Evolutionary conservation across 2,797 vertebrate genomes (phyloP), one percentile per base, ranked within the genome.

Genomic region (Ciconia nigra): DNA sequence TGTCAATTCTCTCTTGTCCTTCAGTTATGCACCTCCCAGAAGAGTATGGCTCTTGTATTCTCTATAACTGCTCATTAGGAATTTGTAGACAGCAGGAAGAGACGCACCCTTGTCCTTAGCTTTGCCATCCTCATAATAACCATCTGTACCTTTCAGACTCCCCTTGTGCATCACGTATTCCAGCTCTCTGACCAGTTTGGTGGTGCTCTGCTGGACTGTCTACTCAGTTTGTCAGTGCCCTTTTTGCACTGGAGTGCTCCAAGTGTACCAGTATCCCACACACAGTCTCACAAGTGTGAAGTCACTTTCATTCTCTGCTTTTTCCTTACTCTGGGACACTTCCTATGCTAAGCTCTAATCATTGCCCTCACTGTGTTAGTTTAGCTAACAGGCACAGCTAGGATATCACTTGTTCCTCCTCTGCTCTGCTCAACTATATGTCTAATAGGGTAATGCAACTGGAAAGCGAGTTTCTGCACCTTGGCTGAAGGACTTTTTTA

Each of bases 51-150:
- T 69, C 41, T 33, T 77, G 16, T 58, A 26, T 72, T 72, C 18
- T 26, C 9, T 59, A 1, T 35, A 81, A 37, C 2, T 16, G 10
- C 15, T 66, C 8, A 15, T 37, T 21, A 58, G 33, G 22, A 79
- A 66, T 8, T 7, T 70, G 16, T 28, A 42, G 26, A 10, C 13
- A 51, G 9, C 18, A 59, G 46, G 31, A 26, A 29, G 20, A 42
- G 8, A 16, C 9, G 15, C 3, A 3, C 0, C 2, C 1, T 17
- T 12, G 17, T 46, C 29, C 28, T 39, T 59, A 71, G 12, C 4
- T 37, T 35, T 79, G 49, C 47, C 5, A 7, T 22, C 57, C 4
- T 46, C n/a, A 44, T 25, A n/a, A 24, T n/a, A 70, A 54, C 21
- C 18, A 55, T 15, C 33, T 20, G 7, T 8, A n/a, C 7, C 16